phyloP scores from a whole-genome alignment of 2,888 invertebrate genomes.

The Aphodius granarius region DNA sequence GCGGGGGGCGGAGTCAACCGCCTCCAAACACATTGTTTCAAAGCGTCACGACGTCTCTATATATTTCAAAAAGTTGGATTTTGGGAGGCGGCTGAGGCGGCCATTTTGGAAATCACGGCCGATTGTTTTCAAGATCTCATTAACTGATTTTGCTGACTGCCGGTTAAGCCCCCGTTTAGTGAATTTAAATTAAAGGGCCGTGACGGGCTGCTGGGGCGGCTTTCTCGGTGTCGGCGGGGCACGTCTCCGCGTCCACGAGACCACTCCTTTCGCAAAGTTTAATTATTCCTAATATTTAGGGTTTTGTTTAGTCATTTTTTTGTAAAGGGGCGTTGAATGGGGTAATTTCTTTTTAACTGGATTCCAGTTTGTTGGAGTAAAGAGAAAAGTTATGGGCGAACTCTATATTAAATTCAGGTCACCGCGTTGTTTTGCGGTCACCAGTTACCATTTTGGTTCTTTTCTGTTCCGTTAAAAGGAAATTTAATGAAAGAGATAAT shows the following conservation, averaged over 20 bases:
- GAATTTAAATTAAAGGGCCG: conserved; percentile 37
- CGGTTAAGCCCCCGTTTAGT: conserved; percentile 37
- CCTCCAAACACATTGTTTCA: conserved; percentile 50
- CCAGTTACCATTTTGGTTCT: neutral
- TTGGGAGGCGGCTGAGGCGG: conserved; percentile 39
- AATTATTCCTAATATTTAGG: neutral
- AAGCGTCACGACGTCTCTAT: conserved; percentile 35
- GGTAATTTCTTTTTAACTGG: neutral
- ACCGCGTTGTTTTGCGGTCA: neutral
- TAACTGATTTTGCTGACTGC: conserved; percentile 51
- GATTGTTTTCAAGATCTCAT: conserved; percentile 55
- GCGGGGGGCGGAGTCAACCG: conserved; percentile 35
- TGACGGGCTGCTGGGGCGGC: conserved; percentile 8
- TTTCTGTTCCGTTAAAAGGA: neutral
- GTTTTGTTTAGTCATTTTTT: neutral
- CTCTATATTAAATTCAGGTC: neutral
- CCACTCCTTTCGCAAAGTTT: conserved; percentile 6
- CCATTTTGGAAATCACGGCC: conserved; percentile 53
- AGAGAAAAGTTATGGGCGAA: neutral
- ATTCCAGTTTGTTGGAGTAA: neutral
- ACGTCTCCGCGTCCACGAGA: neutral
- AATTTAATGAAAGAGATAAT: neutral
- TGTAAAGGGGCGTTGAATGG: neutral
- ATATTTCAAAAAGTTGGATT: conserved; percentile 38
- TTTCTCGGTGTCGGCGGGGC: conserved; percentile 11